Evolutionary conservation across 2,113 vertebrate genomes (phyloP), one percentile per base, ranked within the genome.

Genomic region (Heterotis niloticus): DNA sequence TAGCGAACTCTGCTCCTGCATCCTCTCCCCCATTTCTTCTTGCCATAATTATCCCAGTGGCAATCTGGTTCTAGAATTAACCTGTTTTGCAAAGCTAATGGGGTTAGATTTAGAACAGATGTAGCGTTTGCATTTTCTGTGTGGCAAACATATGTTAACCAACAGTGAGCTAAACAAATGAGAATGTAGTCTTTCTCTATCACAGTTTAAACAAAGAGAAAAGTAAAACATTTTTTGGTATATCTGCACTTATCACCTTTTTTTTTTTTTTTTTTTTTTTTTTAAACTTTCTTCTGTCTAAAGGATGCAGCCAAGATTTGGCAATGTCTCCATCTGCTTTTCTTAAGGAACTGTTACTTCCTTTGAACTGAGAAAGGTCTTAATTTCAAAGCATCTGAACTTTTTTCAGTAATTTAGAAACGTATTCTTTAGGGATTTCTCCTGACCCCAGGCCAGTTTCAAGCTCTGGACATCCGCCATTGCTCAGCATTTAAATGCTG

Each of bases 71-170:
- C 65, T 80, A 65, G 56, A 80, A 76, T 69, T 60, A 68, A 75
- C 73, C 72, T 76, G 73, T 69, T 76, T 76, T 54, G 65, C 72
- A 80, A 69, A 76, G 62, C 72, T 80, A 80, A 80, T 68, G 64
- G 73, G 65, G 29, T 76, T 44, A 76, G 64, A 76, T 76, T 75
- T 69, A 67, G 26, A 76, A 80, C 79, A 80, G 79, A 80, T 80
- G 79, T 76, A 62, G 71, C 28, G 24, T 44, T 80, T 3, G 26
- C 60, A 23, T 66, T 64, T 71, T 80, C 59, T 67, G 44, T 64
- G 60, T 65, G 23, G 60, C 64, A 80, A 80, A 80, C 60, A 26
- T 54, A 57, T 67, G 78, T 75, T 80, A 66, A 67, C 34, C 7
- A 44, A 2, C 34, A n/a, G 34, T 44, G 60, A 79, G 59, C 29